Evolutionary conservation across 2,888 invertebrate species (phyloP).

Genomic region (Barypeithes pellucidus): DNA sequence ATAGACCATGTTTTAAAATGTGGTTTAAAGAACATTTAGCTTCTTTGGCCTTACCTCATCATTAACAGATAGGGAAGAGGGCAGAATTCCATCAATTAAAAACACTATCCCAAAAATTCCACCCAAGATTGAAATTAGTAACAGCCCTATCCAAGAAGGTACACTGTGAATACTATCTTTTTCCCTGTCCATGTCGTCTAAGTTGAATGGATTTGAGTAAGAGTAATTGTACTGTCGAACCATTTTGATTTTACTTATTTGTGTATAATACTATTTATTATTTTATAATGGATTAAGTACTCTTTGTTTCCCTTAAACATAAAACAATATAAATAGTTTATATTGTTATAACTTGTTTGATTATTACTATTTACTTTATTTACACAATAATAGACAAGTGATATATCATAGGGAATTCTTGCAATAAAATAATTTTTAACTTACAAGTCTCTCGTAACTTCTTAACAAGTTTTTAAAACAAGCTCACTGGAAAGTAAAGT

Average conservation of each 20-base stretch:
- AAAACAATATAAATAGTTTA: slow-evolving; percentile 5
- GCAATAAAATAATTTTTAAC: no score
- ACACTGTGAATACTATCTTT: slow-evolving; percentile 41
- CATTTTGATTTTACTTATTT: slow-evolving; percentile 13
- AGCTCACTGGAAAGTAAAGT: no score
- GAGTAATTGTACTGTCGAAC: slow-evolving; percentile 18
- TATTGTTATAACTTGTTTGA: not conserved
- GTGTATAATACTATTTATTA: not conserved
- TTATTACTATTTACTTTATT: not conserved
- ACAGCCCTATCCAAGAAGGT: slow-evolving; percentile 35
- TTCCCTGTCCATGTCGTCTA: slow-evolving; percentile 32
- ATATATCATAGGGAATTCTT: no score
- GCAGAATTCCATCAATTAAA: slow-evolving; percentile 31
- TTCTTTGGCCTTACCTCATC: slow-evolving; percentile 43
- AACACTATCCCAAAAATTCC: slow-evolving; percentile 35
- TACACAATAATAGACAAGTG: no score
- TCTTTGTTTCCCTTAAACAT: not conserved
- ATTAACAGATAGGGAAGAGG: slow-evolving; percentile 22
- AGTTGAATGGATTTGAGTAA: slow-evolving; percentile 32
- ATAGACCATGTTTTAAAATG: no score
- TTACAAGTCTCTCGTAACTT: no score
- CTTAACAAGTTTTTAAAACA: no score
- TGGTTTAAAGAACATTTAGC: no score
- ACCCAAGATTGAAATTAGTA: slow-evolving; percentile 12
- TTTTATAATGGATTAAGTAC: not conserved